Percentiles rank a stretch among this genome's conserved stretches.
These are phyloP conservation scores for Monochamus alternatus DNA, from an alignment of 2,888 invertebrate species.

Conservation along the genomic window DNA sequence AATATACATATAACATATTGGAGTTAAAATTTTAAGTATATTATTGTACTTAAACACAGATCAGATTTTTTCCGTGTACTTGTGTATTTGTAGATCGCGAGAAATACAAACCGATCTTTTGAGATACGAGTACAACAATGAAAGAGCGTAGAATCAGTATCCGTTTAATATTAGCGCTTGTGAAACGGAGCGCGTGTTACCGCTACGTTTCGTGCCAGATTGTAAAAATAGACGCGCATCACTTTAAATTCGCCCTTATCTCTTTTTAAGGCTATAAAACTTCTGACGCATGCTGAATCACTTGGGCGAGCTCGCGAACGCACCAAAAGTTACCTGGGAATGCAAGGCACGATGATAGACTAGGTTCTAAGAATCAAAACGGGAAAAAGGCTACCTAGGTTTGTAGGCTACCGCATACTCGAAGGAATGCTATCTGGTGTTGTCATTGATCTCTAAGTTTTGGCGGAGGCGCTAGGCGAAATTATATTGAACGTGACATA, in stretches of 20 bases:
- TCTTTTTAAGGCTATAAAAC: constrained; percentile 28
- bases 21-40: too few species aligned
- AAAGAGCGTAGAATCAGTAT: constrained; percentile 1
- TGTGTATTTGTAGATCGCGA: too few species aligned
- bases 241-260: constrained; percentile 29
- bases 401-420: too few species aligned
- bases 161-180: constrained; percentile 30
- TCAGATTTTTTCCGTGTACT: too few species aligned
- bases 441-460: too few species aligned
- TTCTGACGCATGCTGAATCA: not conserved
- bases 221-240: constrained; percentile 26
- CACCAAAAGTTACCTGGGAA: not conserved
- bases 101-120: not conserved
- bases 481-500: too few species aligned
- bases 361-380: too few species aligned
- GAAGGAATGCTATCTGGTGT: too few species aligned
- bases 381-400: too few species aligned
- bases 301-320: not conserved
- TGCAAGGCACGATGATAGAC: not conserved
- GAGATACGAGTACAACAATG: constrained; percentile 8
- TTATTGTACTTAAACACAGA: too few species aligned
- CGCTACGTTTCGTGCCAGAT: constrained; percentile 21
- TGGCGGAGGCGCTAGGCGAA: too few species aligned
- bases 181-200: constrained; percentile 20
- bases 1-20: too few species aligned